Conservation (phyloP, 2,797 vertebrate genomes). For the Vultur gryphus region DNA sequence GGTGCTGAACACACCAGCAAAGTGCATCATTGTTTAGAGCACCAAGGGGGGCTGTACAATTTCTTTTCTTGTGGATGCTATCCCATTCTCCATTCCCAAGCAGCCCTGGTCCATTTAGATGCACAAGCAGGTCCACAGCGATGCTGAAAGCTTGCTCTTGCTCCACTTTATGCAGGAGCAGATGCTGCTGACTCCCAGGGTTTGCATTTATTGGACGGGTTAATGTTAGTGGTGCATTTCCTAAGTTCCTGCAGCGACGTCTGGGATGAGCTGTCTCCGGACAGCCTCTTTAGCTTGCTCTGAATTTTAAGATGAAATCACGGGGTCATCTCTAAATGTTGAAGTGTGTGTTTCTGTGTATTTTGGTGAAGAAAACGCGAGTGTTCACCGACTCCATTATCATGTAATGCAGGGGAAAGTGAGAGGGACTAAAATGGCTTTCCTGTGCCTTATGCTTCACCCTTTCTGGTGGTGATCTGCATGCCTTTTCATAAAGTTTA, state of each 20-base stretch:
- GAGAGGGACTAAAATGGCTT: not conserved
- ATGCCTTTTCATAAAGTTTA: not conserved
- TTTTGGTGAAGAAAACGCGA: not conserved
- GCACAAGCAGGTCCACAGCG: not conserved
- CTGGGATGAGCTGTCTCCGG: not conserved
- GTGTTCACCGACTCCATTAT: not conserved
- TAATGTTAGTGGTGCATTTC: not conserved
- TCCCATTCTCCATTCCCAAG: not conserved
- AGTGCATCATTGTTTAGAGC: not conserved
- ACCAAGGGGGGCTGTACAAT: not conserved
- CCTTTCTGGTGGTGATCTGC: not conserved
- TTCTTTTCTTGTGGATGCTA: not conserved
- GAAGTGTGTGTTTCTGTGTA: not conserved
- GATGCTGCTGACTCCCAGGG: rapidly evolving
- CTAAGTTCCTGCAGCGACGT: rapidly evolving
- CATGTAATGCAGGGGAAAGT: not conserved
- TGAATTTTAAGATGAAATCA: not conserved
- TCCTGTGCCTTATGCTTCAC: not conserved
- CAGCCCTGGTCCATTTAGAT: not conserved
- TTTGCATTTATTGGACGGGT: not conserved
- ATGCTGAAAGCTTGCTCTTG: not conserved
- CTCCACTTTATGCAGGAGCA: not conserved
- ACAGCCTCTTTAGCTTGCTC: not conserved
- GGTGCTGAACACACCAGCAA: not conserved
- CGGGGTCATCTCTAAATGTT: not conserved